phyloP scores from a whole-genome alignment of 2,888 invertebrate species.

The Pseudoips prasinana region DNA sequence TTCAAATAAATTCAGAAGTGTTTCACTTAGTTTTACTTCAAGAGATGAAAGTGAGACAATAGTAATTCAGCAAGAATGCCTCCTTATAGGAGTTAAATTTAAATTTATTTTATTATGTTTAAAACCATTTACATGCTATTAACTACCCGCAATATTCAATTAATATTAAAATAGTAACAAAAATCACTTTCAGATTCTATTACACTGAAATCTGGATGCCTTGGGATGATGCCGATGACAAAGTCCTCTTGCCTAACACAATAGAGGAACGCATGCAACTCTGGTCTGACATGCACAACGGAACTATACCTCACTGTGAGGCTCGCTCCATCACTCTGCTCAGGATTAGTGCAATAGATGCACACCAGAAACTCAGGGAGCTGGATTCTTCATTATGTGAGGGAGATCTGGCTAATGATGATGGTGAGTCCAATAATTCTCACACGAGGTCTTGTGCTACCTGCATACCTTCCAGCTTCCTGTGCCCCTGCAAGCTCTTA shows the following conservation, averaged over 20 bases:
- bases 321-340: slow-evolving; percentile 57
- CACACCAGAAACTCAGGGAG: slow-evolving; percentile 60
- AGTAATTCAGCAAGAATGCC: no score
- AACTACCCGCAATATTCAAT: no score
- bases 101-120: no score
- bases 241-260: slow-evolving; percentile 71
- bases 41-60: no score
- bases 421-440: slow-evolving; percentile 56
- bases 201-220: slow-evolving; percentile 86
- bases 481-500: no score
- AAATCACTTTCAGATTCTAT: slow-evolving; percentile 84
- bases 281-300: slow-evolving; percentile 69
- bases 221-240: slow-evolving; percentile 86
- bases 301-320: slow-evolving; percentile 60
- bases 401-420: slow-evolving; percentile 63
- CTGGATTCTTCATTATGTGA: slow-evolving; percentile 69
- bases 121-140: no score
- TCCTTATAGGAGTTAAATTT: no score
- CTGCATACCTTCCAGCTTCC: no score
- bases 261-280: slow-evolving; percentile 73
- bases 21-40: no score
- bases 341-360: slow-evolving; percentile 65
- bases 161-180: no score
- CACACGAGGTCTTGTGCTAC: no score
- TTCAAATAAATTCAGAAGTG: no score